Percentiles rank a stretch among this genome's conserved stretches.
Evolutionary conservation across 2,113 vertebrate species (phyloP).

Genomic region (Nothobranchius furzeri): DNA sequence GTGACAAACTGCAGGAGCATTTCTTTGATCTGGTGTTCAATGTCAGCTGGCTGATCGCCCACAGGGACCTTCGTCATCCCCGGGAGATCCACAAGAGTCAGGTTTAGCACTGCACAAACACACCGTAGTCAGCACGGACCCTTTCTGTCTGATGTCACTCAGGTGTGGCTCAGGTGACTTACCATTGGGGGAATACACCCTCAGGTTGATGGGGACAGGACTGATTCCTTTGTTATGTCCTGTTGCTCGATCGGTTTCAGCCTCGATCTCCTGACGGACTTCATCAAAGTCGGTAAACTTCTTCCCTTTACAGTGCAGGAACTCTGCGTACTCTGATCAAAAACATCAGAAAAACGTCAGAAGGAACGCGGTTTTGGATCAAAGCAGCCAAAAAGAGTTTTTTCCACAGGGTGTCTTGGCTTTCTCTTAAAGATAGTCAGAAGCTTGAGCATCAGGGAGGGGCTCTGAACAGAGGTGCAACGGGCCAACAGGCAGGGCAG

Average conservation of each 20-base stretch:
- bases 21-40: conserved; percentile 92
- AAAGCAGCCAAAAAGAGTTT: no score
- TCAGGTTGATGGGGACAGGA: conserved; percentile 92
- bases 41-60: conserved; percentile 93
- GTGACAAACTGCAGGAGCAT: conserved; percentile 98
- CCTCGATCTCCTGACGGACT: conserved; percentile 93
- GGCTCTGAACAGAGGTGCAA: no score
- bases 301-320: conserved; percentile 95
- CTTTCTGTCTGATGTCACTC: not conserved
- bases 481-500: no score
- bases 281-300: conserved; percentile 96
- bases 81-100: conserved; percentile 93
- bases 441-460: no score
- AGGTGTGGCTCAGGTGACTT: conserved; percentile 33
- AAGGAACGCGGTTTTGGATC: no score
- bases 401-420: no score
- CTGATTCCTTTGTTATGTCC: conserved; percentile 98
- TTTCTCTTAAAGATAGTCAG: no score
- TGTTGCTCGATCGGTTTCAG: conserved; percentile 91
- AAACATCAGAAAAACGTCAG: not conserved
- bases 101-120: conserved; percentile 85
- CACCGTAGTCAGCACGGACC: not conserved
- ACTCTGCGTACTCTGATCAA: conserved; percentile 78
- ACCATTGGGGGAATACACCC: conserved; percentile 94
- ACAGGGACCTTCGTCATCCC: conserved; percentile 97